Percentiles rank a stretch among this genome's conserved stretches.
phyloP scores from a whole-genome alignment of 2,888 invertebrate species.

The Oxytorus armatus region DNA sequence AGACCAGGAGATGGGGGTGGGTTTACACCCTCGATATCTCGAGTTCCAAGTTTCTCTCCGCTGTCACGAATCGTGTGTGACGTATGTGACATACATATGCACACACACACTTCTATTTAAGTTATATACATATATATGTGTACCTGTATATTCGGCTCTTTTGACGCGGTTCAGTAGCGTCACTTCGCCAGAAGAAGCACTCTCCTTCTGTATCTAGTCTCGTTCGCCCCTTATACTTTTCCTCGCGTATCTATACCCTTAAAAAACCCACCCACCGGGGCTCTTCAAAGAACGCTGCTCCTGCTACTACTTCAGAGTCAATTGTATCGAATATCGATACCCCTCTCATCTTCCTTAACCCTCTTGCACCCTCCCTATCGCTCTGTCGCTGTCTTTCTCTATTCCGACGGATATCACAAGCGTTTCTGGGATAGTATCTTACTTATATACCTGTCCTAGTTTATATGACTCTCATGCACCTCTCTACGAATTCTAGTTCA shows the following conservation, averaged over 20 bases:
- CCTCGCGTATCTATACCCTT: conserved; percentile 54
- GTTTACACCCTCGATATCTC: conserved; percentile 23
- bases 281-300: conserved; percentile 63
- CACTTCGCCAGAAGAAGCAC: conserved; percentile 61
- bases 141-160: conserved; percentile 37
- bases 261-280: conserved; percentile 40
- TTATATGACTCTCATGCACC: conserved; percentile 27
- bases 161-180: conserved; percentile 45
- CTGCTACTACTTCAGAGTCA: conserved; percentile 66
- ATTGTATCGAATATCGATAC: conserved; percentile 67
- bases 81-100: conserved; percentile 5
- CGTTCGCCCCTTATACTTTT: conserved; percentile 59
- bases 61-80: conserved; percentile 32
- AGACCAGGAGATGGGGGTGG: background rate
- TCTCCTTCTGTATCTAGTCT: conserved; percentile 63
- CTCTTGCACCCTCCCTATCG: background rate
- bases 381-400: conserved; percentile 5
- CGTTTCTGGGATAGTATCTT: conserved; percentile 8
- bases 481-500: conserved; percentile 1
- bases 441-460: conserved; percentile 33
- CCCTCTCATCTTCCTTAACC: conserved; percentile 11
- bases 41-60: conserved; percentile 43
- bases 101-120: background rate
- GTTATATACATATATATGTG: conserved; percentile 7
- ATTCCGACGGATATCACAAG: conserved; percentile 15